Base-by-base conservation (phyloP, 2,888 invertebrate genomes). In the Cheilosia pagana region DNA sequence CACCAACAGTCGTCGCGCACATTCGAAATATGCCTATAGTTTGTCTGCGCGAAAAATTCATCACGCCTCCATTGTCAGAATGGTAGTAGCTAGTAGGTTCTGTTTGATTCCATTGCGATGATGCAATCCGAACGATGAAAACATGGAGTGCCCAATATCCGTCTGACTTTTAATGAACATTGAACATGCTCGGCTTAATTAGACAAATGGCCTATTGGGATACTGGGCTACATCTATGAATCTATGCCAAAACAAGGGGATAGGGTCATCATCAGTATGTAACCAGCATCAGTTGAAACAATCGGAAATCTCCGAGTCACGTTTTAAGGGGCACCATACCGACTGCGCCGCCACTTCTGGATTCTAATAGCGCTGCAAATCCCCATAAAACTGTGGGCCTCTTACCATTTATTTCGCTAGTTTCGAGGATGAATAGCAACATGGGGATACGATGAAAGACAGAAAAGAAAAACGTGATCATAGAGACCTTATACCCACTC, bases 401-500 rank as follows among this genome's bases (percentile, higher is more conserved):
- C 59, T 81, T 71, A 71, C 70, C 65, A 77, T 81, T 77, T 81
- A 76, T 55, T 76, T 63, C 52, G 57, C 63, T 71, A 77, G 76
- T 81, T 71, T 70, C 63, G 77, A 81, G 81, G 81, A 81, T 81
- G 77, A 77, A 81, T 81, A 45, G 50, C 35, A 35, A 35, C 35
- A 35, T 35, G 35, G 35, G 35, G 50, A 41, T 25, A 28, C 55
- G 48, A 45, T n/a, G 55, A 62, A 31, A 55, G 62, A 76, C n/a
- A n/a, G 25, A 70, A 50, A 59, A 60, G 52, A 12, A 55, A 77
- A 82, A 82, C 82, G 78, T 82, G 82, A 82, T 82, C 77, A 65
- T 82, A 78, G 78, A 78, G 82, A 78, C 82, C 82, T 82, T 82
- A 50, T 50, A 53, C 48, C 82, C 78, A 82, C n/a, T 67, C 71